Base-by-base conservation (phyloP, 2,797 vertebrate genomes). In the Pangasius krempfi region DNA sequence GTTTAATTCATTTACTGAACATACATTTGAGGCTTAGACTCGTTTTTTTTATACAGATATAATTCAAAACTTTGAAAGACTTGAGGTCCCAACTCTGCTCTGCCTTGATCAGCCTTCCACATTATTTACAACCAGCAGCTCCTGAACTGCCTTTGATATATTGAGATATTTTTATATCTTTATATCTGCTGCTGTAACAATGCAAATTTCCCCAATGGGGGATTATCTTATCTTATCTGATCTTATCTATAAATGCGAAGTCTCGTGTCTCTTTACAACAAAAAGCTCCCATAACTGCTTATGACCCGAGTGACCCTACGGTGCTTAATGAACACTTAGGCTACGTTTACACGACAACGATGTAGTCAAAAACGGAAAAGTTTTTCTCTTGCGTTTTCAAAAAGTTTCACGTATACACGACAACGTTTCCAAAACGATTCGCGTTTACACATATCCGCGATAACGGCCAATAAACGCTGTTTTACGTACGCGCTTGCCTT, bases 321-420 rank as follows among this genome's bases (percentile, higher is more conserved):
- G 66, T 20, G 40, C 54, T 81, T 84, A 87, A 78, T 70, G 60
- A 84, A 89, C 47, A 76, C 40, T 44, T 44, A 44, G 44, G 44
- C 44, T 44, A 44, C 44, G 44, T 44, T 44, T 44, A 44, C 44
- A 44, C 6, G 44, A 44, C 44, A 44, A 44, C 44, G 44, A 44
- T 44, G 44, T 44, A 44, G 44, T 44, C 44, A 44, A 44, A 44
- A 44, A 44, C 44, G 44, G 44, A 44, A 44, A 44, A 44, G 44
- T 44, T 44, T 44, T 44, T 44, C 44, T 44, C 44, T 44, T 44
- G 44, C 6, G 44, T 44, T 44, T 7, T 44, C 44, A 44, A 44
- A 44, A 44, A 44, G 44, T 44, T 44, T 44, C 44, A 44, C 44
- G 44, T 44, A 44, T 7, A 44, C 44, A 44, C 44, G 44, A 44